These are phyloP conservation scores for Albula goreensis DNA, from an alignment of 2,113 vertebrate genomes.

Conservation along the genomic window DNA sequence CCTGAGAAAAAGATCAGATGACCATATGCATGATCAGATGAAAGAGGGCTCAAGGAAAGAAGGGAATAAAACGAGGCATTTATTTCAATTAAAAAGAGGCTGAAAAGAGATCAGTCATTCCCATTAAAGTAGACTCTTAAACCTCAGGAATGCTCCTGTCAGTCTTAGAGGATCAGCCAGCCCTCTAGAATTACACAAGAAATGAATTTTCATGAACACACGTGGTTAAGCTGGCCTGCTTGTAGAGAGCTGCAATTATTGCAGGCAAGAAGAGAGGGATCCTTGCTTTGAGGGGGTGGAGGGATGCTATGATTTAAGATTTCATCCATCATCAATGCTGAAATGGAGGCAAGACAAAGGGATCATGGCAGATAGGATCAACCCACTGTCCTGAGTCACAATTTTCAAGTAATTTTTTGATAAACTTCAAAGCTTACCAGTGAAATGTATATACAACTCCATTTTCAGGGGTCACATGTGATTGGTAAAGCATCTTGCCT, in stretches of 20 bases:
- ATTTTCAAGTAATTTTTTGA: background rate
- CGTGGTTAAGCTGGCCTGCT: background rate
- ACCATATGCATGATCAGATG: background rate
- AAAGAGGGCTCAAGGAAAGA: background rate
- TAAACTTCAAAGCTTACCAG: background rate
- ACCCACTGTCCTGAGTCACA: background rate
- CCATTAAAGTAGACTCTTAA: conserved; percentile 11
- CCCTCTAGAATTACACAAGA: conserved; percentile 10
- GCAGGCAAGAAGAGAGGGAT: background rate
- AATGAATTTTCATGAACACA: conserved; percentile 19
- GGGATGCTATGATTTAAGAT: background rate
- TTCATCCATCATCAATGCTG: background rate
- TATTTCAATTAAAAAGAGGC: conserved; percentile 17
- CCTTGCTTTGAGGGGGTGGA: background rate
- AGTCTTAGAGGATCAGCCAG: conserved; percentile 13
- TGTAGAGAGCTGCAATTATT: background rate
- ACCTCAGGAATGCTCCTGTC: conserved; percentile 9
- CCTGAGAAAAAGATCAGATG: background rate
- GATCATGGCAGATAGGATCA: background rate
- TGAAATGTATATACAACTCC: background rate
- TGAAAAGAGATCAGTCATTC: conserved; percentile 6
- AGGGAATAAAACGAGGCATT: background rate
- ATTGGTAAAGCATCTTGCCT: background rate
- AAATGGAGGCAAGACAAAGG: background rate
- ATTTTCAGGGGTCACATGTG: background rate